phyloP scores from a whole-genome alignment of 2,888 invertebrate genomes.

The Brachyptera risi region DNA sequence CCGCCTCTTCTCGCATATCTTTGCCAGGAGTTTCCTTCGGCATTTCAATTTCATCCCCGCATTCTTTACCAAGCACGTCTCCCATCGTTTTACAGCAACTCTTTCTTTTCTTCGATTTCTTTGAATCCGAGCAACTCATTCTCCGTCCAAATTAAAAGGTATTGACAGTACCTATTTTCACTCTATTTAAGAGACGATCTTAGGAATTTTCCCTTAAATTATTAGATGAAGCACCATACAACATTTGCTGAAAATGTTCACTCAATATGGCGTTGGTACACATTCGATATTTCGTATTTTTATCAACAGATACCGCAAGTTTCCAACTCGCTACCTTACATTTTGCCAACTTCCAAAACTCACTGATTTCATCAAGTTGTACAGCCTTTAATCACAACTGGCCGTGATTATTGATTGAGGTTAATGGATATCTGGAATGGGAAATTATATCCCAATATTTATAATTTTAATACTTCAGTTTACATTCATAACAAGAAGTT shows the following conservation, averaged over 20 bases:
- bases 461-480: too few relatives aligned
- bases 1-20: constrained; percentile 35
- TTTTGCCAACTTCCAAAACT: too few relatives aligned
- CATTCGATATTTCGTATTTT: constrained; percentile 1
- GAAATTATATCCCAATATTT: too few relatives aligned
- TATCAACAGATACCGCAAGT: constrained; percentile 25
- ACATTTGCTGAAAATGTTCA: constrained; percentile 27
- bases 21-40: constrained; percentile 30
- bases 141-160: constrained; percentile 26
- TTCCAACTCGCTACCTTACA: too few relatives aligned
- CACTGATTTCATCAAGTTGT: too few relatives aligned
- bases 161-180: constrained; percentile 19
- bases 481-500: too few relatives aligned
- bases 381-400: too few relatives aligned
- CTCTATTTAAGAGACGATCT: background rate
- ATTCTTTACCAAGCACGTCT: constrained; percentile 44
- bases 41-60: constrained; percentile 34
- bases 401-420: too few relatives aligned
- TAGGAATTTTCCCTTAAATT: background rate
- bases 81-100: constrained; percentile 41
- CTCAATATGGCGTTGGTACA: constrained; percentile 39
- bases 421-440: too few relatives aligned
- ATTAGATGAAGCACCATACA: constrained; percentile 34
- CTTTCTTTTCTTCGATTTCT: constrained; percentile 37
- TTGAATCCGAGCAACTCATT: constrained; percentile 35